A percentile compares a stretch with the other conserved stretches of the same genome.
Conservation (phyloP, 2,797 vertebrate genomes). For the Liasis olivaceus region DNA sequence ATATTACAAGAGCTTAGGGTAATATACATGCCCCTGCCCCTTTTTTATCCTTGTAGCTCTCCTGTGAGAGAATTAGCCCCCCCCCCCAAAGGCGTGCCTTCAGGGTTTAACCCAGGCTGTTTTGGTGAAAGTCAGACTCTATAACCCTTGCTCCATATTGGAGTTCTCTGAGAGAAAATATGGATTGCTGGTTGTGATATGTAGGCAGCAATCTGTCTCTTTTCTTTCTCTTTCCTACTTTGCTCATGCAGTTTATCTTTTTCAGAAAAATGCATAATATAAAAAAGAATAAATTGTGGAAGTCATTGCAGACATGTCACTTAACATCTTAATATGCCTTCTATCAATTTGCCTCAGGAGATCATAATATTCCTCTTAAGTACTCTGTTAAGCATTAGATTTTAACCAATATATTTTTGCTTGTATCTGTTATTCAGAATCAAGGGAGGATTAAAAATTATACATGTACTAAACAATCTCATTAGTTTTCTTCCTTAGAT, state of each 20-base stretch:
- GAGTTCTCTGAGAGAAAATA: neutral
- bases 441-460: neutral
- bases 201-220: neutral
- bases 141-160: neutral
- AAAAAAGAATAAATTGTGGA: neutral
- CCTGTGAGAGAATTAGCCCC: neutral
- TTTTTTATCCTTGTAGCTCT: neutral
- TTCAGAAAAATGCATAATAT: neutral
- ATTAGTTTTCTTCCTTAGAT: neutral
- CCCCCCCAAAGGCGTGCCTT: neutral
- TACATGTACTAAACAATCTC: neutral
- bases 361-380: neutral
- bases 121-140: neutral
- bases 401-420: neutral
- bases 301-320: neutral
- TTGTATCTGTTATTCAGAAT: neutral
- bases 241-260: too few species aligned
- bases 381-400: neutral
- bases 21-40: neutral
- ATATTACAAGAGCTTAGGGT: neutral
- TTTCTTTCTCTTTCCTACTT: too few species aligned
- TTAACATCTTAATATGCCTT: neutral
- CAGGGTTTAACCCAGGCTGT: neutral
- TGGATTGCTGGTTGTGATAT: neutral
- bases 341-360: neutral